Evolutionary conservation across 2,888 invertebrate species (phyloP).

Genomic region (Isotomurus palustris): DNA sequence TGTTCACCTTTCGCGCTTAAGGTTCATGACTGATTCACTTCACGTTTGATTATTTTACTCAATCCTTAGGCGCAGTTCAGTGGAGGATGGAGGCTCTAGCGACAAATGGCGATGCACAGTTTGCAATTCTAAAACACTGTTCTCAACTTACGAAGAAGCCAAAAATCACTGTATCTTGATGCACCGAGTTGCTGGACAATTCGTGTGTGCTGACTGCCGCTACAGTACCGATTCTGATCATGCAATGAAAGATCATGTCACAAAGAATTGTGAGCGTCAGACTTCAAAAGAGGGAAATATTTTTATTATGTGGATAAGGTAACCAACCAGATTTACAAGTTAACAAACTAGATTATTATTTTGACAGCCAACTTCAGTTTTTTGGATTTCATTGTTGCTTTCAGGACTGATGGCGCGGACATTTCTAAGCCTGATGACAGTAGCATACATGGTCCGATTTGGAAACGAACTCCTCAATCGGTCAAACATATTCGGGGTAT

Average conservation of each 20-base stretch:
- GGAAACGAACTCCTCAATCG: slow-evolving; percentile 58
- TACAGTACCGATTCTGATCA: slow-evolving; percentile 49
- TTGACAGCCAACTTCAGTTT: too few relatives aligned
- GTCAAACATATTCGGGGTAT: slow-evolving; percentile 61
- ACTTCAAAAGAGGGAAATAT: background rate
- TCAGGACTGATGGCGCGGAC: slow-evolving; percentile 47
- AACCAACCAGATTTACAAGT: background rate
- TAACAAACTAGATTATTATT: slow-evolving; percentile 47
- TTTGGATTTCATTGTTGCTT: too few relatives aligned
- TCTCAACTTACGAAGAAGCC: slow-evolving; percentile 59
- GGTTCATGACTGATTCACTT: too few relatives aligned
- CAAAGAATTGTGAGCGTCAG: background rate
- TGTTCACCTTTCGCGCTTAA: background rate
- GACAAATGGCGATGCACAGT: slow-evolving; percentile 66
- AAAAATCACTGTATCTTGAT: slow-evolving; percentile 57
- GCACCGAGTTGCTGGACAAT: slow-evolving; percentile 66
- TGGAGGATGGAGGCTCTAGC: slow-evolving; percentile 18
- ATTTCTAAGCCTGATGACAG: slow-evolving; percentile 17
- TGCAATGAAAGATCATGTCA: slow-evolving; percentile 19
- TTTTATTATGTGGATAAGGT: slow-evolving; percentile 10
- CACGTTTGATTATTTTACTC: slow-evolving; percentile 1
- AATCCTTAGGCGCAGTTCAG: background rate
- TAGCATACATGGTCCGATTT: slow-evolving; percentile 52
- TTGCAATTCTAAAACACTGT: slow-evolving; percentile 57
- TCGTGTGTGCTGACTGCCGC: slow-evolving; percentile 65